Evolutionary conservation across 2,113 vertebrate genomes (phyloP).

Genomic region (Anoplopoma fimbria): DNA sequence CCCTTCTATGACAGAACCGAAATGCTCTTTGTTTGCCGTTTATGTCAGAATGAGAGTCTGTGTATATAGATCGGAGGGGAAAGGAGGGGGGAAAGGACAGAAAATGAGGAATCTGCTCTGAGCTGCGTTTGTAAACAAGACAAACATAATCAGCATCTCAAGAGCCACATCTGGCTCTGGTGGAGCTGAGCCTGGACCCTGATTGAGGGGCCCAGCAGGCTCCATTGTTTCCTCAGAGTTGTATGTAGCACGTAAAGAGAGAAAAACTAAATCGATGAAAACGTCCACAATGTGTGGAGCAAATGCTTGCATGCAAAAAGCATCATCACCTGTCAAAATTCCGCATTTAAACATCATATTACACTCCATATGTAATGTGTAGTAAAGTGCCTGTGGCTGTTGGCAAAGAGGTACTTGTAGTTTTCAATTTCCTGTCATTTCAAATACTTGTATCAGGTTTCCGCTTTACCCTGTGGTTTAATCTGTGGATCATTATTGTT

Average conservation of each 20-base stretch:
- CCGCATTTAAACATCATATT: background rate
- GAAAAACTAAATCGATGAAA: constrained; percentile 56
- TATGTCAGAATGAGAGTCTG: constrained; percentile 55
- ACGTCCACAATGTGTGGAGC: constrained; percentile 20
- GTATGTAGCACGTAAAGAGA: constrained; percentile 56
- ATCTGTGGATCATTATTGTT: background rate
- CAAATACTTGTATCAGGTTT: constrained; percentile 7
- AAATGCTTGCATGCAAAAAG: constrained; percentile 14
- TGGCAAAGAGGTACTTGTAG: constrained; percentile 1
- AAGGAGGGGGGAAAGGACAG: constrained; percentile 6
- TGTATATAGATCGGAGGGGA: constrained; percentile 60
- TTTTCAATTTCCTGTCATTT: constrained; percentile 16
- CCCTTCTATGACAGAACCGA: constrained; percentile 45
- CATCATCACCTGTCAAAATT: constrained; percentile 17
- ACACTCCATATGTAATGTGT: background rate
- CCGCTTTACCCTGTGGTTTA: background rate
- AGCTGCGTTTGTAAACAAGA: constrained; percentile 77
- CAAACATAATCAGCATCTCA: constrained; percentile 80
- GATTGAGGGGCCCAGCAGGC: constrained; percentile 71
- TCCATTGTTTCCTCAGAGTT: constrained; percentile 62
- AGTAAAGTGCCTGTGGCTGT: background rate
- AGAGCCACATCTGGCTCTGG: constrained; percentile 79
- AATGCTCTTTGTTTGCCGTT: constrained; percentile 64
- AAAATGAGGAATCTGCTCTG: constrained; percentile 67
- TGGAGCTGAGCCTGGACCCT: constrained; percentile 57